These are phyloP conservation scores for Pogonomyrmex barbatus DNA, from an alignment of 1,140 invertebrate species.

Conservation along the genomic window DNA sequence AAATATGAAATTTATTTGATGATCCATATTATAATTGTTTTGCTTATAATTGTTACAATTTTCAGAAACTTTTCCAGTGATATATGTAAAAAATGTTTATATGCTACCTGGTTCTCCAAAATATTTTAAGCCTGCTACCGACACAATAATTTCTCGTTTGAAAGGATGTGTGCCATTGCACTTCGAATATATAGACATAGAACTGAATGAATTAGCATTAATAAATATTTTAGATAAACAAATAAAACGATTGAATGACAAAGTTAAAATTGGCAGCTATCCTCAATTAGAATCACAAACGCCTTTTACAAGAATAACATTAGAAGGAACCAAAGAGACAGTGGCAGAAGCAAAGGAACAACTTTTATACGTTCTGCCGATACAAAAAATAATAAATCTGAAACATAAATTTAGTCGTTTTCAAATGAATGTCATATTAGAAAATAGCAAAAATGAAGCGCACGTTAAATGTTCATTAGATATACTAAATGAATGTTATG, in stretches of 20 bases:
- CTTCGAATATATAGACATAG: conserved; percentile 82
- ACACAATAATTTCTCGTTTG: conserved; percentile 76
- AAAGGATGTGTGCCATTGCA: conserved; percentile 56
- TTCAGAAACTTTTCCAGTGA: conserved; percentile 86
- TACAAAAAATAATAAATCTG: conserved; percentile 62
- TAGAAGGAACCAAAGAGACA: conserved; percentile 82
- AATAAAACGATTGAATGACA: conserved; percentile 85
- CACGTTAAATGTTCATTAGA: conserved; percentile 77
- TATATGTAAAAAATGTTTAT: conserved; percentile 89
- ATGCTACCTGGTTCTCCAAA: conserved; percentile 91
- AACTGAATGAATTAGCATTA: conserved; percentile 87
- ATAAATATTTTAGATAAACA: conserved; percentile 86
- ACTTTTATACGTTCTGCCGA: conserved; percentile 76
- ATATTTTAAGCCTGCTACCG: conserved; percentile 87
- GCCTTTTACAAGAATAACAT: conserved; percentile 83
- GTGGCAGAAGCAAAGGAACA: conserved; percentile 79
- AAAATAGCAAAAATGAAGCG: conserved; percentile 64
- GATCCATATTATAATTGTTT: too few species aligned
- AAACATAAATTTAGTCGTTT: conserved; percentile 67
- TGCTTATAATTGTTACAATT: conserved; percentile 6
- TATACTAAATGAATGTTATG: conserved; percentile 80
- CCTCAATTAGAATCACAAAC: conserved; percentile 86
- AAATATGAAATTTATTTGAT: too few species aligned
- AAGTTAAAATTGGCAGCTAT: conserved; percentile 90
- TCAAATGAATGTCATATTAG: conserved; percentile 67